Conservation (phyloP, 2,113 vertebrate genomes). For the Tinamus guttatus region DNA sequence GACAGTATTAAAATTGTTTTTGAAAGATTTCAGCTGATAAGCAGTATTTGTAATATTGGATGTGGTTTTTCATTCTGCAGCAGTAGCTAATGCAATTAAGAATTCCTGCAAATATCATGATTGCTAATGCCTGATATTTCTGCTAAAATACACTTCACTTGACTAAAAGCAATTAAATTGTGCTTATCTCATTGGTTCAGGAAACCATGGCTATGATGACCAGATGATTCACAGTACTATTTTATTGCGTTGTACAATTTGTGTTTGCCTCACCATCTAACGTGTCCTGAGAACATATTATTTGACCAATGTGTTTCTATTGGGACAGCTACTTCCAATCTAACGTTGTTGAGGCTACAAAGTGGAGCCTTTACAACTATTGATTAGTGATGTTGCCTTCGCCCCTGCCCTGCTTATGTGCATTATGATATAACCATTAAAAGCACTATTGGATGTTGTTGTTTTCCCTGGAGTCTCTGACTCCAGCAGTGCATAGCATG, state of each 20-base stretch:
- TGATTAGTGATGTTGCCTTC: neutral
- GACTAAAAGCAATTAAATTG: neutral
- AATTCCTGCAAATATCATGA: neutral
- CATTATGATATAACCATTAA: neutral
- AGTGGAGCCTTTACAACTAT: neutral
- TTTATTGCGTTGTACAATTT: neutral
- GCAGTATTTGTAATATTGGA: neutral
- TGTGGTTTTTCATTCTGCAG: neutral
- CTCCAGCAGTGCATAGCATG: neutral
- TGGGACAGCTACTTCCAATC: neutral
- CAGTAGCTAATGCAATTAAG: neutral
- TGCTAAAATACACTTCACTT: neutral
- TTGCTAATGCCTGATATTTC: neutral
- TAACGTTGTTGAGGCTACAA: neutral
- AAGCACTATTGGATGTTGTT: neutral
- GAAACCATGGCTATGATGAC: neutral
- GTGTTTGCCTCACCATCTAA: neutral
- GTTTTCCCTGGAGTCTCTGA: neutral
- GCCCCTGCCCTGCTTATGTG: neutral
- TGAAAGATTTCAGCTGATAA: neutral
- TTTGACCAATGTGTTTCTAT: neutral
- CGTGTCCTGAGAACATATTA: neutral
- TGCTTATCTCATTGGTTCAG: neutral
- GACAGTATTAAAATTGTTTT: neutral
- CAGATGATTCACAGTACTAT: neutral